Evolutionary conservation across 2,888 invertebrate species (phyloP).

Genomic region (Diadromus collaris): DNA sequence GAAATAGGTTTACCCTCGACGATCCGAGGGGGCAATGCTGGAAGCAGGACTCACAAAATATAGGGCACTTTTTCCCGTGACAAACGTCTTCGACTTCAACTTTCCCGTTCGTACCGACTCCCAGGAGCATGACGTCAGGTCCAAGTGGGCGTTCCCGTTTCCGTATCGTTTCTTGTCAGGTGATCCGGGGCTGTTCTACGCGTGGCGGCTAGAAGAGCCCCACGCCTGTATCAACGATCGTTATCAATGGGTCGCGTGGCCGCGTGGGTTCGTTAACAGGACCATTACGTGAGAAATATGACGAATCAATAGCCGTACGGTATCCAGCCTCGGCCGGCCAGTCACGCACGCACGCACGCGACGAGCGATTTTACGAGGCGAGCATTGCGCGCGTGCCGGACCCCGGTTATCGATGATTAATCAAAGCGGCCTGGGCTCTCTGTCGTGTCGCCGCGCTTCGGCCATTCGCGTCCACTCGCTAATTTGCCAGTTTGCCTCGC

Average conservation of each 20-base stretch:
- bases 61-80: neutral
- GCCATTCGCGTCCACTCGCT: conserved; percentile 36
- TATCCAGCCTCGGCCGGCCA: conserved; percentile 14
- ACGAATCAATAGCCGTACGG: conserved; percentile 71
- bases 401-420: conserved; percentile 71
- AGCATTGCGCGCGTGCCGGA: conserved; percentile 66
- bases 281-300: conserved; percentile 70
- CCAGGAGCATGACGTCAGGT: conserved; percentile 15
- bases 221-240: conserved; percentile 54
- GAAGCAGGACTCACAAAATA: neutral
- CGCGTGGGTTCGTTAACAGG: conserved; percentile 64
- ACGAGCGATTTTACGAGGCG: conserved; percentile 69
- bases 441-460: conserved; percentile 62
- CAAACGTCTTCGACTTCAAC: neutral
- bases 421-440: conserved; percentile 58
- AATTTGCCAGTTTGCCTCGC: conserved; percentile 4
- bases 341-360: conserved; percentile 36
- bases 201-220: neutral
- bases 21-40: neutral
- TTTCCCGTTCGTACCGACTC: neutral
- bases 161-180: conserved; percentile 43
- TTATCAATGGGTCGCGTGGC: conserved; percentile 59
- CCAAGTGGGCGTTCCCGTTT: neutral
- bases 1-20: neutral
- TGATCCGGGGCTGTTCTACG: conserved; percentile 2